A percentile compares a stretch with the other conserved stretches of the same genome.
phyloP scores from a whole-genome alignment of 1,140 invertebrate genomes.

The Ceratitis capitata region DNA sequence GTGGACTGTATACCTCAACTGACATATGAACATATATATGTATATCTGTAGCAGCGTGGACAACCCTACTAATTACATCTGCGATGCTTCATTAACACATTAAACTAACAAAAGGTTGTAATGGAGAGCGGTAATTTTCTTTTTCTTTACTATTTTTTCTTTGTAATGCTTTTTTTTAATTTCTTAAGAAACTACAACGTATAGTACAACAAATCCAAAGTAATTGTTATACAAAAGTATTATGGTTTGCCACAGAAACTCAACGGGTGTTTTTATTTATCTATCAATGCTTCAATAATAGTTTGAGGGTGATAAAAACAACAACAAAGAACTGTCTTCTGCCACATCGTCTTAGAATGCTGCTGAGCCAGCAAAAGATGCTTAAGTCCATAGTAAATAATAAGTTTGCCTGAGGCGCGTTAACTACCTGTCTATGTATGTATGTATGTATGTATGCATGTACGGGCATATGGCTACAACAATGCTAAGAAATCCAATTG shows the following conservation, averaged over 20 bases:
- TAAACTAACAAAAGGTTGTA: not conserved
- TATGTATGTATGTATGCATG: too few relatives aligned
- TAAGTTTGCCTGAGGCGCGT: not conserved
- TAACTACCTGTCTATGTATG: not conserved
- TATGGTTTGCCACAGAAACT: not conserved
- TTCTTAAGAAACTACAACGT: too few relatives aligned
- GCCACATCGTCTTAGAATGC: too few relatives aligned
- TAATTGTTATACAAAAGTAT: not conserved
- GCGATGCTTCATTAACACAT: constrained; percentile 14
- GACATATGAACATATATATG: too few relatives aligned
- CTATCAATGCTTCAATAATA: not conserved
- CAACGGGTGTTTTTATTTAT: not conserved
- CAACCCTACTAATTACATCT: not conserved
- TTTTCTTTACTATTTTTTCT: constrained; percentile 4
- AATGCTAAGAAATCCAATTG: constrained; percentile 5
- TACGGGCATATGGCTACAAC: not conserved
- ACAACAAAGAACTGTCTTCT: too few relatives aligned
- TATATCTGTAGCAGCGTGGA: too few relatives aligned
- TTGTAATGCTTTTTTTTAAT: too few relatives aligned
- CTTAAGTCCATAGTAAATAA: not conserved
- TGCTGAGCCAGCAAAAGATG: too few relatives aligned
- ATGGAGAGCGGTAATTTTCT: not conserved
- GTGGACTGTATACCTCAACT: too few relatives aligned
- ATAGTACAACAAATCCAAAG: not conserved
- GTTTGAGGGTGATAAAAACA: too few relatives aligned